Evolutionary conservation across 2,888 invertebrate species (phyloP).

Genomic region (Epirrhoe tristata): DNA sequence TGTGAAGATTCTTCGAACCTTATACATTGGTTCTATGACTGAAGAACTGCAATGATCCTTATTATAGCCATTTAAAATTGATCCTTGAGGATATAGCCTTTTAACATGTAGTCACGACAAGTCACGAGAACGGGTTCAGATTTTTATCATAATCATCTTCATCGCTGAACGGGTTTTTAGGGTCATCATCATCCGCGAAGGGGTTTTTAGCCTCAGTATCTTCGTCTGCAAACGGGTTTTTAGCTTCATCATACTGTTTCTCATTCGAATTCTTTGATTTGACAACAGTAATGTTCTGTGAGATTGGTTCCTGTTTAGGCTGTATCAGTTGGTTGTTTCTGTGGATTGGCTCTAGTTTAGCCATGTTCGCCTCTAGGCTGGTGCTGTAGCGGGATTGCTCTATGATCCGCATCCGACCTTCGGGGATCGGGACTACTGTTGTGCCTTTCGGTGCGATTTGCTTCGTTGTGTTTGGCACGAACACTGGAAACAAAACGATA

Average conservation of each 20-base stretch:
- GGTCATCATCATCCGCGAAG: slow-evolving; percentile 76
- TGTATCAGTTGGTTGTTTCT: slow-evolving; percentile 53
- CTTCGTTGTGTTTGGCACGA: slow-evolving; percentile 63
- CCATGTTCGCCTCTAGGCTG: slow-evolving; percentile 87
- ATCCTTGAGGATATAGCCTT: too few species aligned
- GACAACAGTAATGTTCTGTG: slow-evolving; percentile 60
- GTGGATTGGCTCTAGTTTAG: slow-evolving; percentile 63
- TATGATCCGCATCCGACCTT: slow-evolving; percentile 84
- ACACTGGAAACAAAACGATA: slow-evolving; percentile 61
- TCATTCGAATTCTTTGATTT: slow-evolving; percentile 44
- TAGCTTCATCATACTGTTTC: slow-evolving; percentile 82
- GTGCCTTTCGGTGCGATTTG: slow-evolving; percentile 69
- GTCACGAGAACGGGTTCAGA: slow-evolving; percentile 88
- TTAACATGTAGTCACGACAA: slow-evolving; percentile 10
- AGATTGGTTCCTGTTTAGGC: slow-evolving; percentile 49
- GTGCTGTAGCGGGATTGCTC: slow-evolving; percentile 85
- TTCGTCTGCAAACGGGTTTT: slow-evolving; percentile 88
- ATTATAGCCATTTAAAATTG: too few species aligned
- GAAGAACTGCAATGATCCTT: too few species aligned
- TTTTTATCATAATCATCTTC: slow-evolving; percentile 90
- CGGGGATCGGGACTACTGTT: slow-evolving; percentile 80
- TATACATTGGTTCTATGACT: too few species aligned
- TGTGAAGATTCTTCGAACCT: too few species aligned
- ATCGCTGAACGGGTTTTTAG: slow-evolving; percentile 46
- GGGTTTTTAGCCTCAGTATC: not conserved